Base-by-base conservation (phyloP, 2,113 vertebrate genomes). In the Passerina amoena region DNA sequence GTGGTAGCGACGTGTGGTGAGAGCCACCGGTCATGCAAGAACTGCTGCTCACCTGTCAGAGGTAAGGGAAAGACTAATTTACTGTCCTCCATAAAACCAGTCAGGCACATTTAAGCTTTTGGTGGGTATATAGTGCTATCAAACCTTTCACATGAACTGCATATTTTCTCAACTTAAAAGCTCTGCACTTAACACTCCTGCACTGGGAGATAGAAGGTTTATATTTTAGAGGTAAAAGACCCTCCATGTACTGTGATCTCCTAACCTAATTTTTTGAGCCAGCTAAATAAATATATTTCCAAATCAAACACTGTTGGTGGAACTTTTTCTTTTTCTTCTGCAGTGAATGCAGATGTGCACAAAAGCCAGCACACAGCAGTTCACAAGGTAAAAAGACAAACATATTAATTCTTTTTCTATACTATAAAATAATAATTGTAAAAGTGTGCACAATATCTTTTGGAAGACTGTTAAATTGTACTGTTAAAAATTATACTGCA, bases 21-120 rank as follows among this genome's bases (percentile, higher is more conserved):
- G 93, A 90, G 96, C 76, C 98, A 96, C 97, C 1, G 25, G 96
- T 97, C 97, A 96, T 91, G 97, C 96, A 92, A 97, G 96, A 97
- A 82, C 82, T 65, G 95, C 92, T 94, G 92, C 98, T 98, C 97
- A 98, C 98, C 98, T 98, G 98, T 98, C 98, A 98, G 94, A 92
- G 89, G 92, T 92, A 97, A 95, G 91, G 90, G 35, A 91, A 92
- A 96, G 96, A 96, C 89, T 96, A 94, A 98, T 98, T 98, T 98
- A 97, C 89, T 60, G 48, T 71, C 94, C 77, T 95, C 95, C 93
- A 51, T 97, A 97, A 98, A 98, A 93, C 86, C 97, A 91, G 97
- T 57, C 94, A 94, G 96, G 94, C 94, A 97, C 94, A 68, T 71
- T 88, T 93, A 94, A 94, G 93, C 92, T 87, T 97, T 70, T 92